phyloP scores from a whole-genome alignment of 2,888 invertebrate genomes.

The Rhingia rostrata region DNA sequence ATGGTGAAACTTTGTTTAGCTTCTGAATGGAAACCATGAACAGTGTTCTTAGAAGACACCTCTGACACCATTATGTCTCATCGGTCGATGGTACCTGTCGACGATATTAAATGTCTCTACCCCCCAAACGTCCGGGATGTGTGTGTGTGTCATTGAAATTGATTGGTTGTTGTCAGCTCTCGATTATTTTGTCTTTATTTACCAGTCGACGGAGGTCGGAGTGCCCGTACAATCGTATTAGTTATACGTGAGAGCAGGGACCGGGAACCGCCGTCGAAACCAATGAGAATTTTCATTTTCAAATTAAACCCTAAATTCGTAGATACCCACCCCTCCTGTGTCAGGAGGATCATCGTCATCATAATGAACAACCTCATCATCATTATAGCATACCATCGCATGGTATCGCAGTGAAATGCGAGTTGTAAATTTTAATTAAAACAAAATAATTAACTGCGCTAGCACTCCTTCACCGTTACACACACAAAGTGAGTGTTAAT shows the following conservation, averaged over 20 bases:
- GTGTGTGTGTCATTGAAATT: slow-evolving; percentile 57
- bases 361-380: slow-evolving; percentile 11
- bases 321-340: not conserved
- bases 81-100: slow-evolving; percentile 25
- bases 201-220: slow-evolving; percentile 1
- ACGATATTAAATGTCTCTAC: slow-evolving; percentile 66
- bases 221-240: slow-evolving; percentile 62
- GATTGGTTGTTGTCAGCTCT: slow-evolving; percentile 74
- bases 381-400: slow-evolving; percentile 1
- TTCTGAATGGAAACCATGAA: slow-evolving; percentile 40
- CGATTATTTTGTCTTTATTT: slow-evolving; percentile 70
- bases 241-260: slow-evolving; percentile 31
- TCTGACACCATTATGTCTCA: slow-evolving; percentile 27
- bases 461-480: slow-evolving; percentile 30
- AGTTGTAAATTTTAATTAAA: slow-evolving; percentile 68
- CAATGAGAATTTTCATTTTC: slow-evolving; percentile 51
- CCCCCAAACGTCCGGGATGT: too few species aligned
- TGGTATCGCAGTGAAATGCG: slow-evolving; percentile 15
- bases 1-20: slow-evolving; percentile 44
- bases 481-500: slow-evolving; percentile 45
- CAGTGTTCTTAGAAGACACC: slow-evolving; percentile 32
- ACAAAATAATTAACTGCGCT: slow-evolving; percentile 61
- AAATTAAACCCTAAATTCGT: slow-evolving; percentile 37
- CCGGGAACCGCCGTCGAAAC: slow-evolving; percentile 18
- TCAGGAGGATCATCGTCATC: not conserved